phyloP scores from a whole-genome alignment of 2,113 vertebrate species.

The Tauraco erythrolophus region DNA sequence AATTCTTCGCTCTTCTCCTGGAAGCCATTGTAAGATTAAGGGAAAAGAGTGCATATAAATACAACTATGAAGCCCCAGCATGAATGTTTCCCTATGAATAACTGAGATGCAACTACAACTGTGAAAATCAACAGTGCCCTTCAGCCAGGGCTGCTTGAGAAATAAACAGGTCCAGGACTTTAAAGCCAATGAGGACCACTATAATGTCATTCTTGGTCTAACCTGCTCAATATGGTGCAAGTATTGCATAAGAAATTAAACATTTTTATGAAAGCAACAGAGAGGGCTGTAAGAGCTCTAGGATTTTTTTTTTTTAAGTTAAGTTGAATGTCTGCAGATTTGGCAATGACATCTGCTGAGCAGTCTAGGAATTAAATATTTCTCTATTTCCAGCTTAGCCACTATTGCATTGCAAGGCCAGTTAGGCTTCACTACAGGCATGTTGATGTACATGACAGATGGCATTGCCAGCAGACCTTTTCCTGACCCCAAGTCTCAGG shows the following conservation, averaged over 20 bases:
- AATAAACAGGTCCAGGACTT: neutral
- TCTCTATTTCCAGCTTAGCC: neutral
- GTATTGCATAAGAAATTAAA: neutral
- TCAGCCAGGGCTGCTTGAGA: neutral
- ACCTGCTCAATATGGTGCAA: neutral
- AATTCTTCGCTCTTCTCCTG: neutral
- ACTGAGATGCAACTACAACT: neutral
- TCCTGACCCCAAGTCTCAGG: neutral
- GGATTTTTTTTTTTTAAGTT: neutral
- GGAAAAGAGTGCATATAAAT: neutral
- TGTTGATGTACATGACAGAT: neutral
- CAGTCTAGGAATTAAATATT: neutral
- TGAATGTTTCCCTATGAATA: neutral
- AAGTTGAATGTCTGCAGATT: neutral
- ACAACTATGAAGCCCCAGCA: neutral
- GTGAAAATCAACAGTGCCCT: neutral
- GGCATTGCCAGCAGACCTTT: neutral
- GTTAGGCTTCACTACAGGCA: neutral
- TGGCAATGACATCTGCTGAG: neutral
- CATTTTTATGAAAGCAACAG: neutral
- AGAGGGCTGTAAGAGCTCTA: neutral
- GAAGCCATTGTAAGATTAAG: neutral
- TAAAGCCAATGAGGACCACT: neutral
- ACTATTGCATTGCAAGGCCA: neutral
- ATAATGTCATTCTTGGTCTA: neutral